Base-by-base conservation (phyloP, 2,797 vertebrate species). In the Setipinna tenuifilis region DNA sequence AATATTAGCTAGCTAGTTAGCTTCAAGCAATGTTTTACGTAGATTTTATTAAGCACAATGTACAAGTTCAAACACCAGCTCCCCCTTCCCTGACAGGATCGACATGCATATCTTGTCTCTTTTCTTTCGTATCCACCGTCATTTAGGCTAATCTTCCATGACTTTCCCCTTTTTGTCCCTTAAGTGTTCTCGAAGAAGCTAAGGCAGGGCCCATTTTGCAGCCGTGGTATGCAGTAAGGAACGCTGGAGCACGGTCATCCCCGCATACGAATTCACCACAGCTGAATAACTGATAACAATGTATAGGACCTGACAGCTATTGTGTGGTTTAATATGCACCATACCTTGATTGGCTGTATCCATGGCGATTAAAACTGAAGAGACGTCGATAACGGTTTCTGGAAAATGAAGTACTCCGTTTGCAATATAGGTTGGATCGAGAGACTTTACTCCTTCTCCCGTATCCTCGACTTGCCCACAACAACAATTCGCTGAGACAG, bases 311-410 rank as follows among this genome's bases (percentile, higher is more conserved):
- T 44, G 11, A 41, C 2, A 71, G 61, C 58, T 65, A 82, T 78
- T 59, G 41, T 1, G 28, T 41, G 19, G 14, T 50, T 85, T n/a
- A 21, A 1, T 83, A 57, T 84, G 87, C 9, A 54, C 3, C 50
- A 14, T 93, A 93, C 91, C 92, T 93, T 93, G 92, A 89, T 87
- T 91, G 75, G 89, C 91, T 78, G 91, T 90, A 83, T 93, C 91
- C 92, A 93, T 93, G 81, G 62, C 86, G 88, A 90, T 87, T 83
- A 82, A 82, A 44, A 87, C 81, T 82, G 31, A 71, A 46, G 11
- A 71, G 68, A 61, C 35, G 71, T 78, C 35, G 35, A 78, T 6
- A 78, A 19, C 4, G 35, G 31, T 78, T 19, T 78, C 31, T 44
- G 71, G 19, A 54, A 17, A 78, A 21, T 78, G 41, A 78, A 44